These are phyloP conservation scores for Brachionus calyciflorus DNA, from an alignment of 1,140 invertebrate species.

Conservation along the genomic window DNA sequence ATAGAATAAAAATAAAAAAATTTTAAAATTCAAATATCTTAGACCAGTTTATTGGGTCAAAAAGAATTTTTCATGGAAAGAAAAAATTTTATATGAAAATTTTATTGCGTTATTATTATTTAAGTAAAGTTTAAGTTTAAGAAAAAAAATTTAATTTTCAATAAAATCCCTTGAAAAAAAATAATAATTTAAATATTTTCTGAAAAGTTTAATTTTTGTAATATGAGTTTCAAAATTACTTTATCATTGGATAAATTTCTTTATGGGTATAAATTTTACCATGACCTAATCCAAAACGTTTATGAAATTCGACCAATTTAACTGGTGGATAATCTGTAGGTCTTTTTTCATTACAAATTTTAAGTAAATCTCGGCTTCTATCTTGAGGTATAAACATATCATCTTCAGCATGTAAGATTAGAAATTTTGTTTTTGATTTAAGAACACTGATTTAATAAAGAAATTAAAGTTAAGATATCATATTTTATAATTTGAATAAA, in stretches of 20 bases:
- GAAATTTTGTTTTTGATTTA: conserved; percentile 2
- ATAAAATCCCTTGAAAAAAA: conserved; percentile 29
- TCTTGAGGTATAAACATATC: conserved; percentile 37
- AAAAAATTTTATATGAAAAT: background rate
- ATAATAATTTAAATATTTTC: background rate
- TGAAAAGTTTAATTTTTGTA: background rate
- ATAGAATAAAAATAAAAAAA: background rate
- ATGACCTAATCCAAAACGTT: conserved; percentile 38
- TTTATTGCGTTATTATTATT: background rate
- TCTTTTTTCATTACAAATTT: conserved; percentile 19
- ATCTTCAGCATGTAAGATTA: conserved; percentile 45
- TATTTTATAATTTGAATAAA: background rate
- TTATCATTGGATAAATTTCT: conserved; percentile 27
- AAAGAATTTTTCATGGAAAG: background rate
- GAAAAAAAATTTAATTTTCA: background rate
- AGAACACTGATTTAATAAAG: background rate
- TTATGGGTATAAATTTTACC: conserved; percentile 25
- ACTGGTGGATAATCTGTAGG: conserved; percentile 40
- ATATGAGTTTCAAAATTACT: no score
- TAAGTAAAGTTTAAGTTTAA: background rate
- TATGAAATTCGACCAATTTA: conserved; percentile 15
- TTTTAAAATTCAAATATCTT: background rate
- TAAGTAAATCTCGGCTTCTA: conserved; percentile 7
- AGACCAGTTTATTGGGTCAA: background rate
- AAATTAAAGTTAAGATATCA: background rate